Base-by-base conservation (phyloP, 2,888 invertebrate species). In the Melieria crassipennis region DNA sequence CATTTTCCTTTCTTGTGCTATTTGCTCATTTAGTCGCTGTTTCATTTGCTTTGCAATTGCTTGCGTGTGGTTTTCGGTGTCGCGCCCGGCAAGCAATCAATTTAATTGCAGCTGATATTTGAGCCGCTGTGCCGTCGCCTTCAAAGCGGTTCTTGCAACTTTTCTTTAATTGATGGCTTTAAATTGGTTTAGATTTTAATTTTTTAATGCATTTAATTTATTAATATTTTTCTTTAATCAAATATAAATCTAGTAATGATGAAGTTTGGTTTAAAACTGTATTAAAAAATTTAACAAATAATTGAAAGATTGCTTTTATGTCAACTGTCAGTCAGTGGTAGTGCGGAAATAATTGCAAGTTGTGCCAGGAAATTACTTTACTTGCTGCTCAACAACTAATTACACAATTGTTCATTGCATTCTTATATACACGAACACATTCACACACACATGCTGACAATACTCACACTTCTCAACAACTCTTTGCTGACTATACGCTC, bases 61-160 rank as follows among this genome's bases (percentile, higher is more conserved):
- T 48, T 62, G 62, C 13, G 30, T 30, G 30, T 30, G 30, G 30
- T 30, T 30, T 30, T 30, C 30, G 1, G 30, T 70, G 70, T 60
- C 64, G 45, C 13, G 56, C 58, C 69, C 70, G 67, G 70, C 66
- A 63, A 65, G 73, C 68, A 72, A 73, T 75, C 73, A 72, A 72
- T 73, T 75, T 75, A 75, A 75, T 75, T 75, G 73, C 68, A 72
- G 72, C 72, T 73, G 68, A 73, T 73, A 68, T 72, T 68, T 69
- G 69, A 69, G 72, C 43, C 70, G 30, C 47, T 65, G 67, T 46
- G 50, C 60, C 13, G 42, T 42, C 43, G 42, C 60, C 7, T 9
- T 42, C 45, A 45, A 4, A 11, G 13, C n/a, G 4, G 1, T n/a
- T 4, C 2, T 7, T 58, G 43, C 3, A 13, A 65, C 46, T 46